Conservation (phyloP, 1,140 invertebrate species). For the Drosophila repleta region DNA sequence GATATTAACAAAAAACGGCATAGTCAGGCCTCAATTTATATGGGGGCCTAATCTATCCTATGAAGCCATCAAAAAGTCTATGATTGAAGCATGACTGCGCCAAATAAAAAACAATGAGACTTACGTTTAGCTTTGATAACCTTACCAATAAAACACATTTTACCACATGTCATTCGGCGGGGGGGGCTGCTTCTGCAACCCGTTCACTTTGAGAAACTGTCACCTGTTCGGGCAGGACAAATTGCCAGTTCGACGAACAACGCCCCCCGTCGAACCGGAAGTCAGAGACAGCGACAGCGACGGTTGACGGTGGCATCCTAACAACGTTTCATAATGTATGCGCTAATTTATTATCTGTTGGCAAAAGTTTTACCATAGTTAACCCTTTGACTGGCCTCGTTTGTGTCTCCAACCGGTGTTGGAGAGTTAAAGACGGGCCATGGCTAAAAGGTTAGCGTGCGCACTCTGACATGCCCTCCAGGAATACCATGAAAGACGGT, state of each 20-base stretch:
- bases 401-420: slow-evolving; percentile 30
- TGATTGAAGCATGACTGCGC: slow-evolving; percentile 53
- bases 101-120: slow-evolving; percentile 33
- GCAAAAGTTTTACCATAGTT: slow-evolving; percentile 66
- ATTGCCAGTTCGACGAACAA: slow-evolving; percentile 59
- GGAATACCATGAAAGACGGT: background rate
- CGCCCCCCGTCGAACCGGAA: slow-evolving; percentile 49
- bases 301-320: slow-evolving; percentile 57
- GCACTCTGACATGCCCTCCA: slow-evolving; percentile 31
- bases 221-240: slow-evolving; percentile 61
- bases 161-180: slow-evolving; percentile 40
- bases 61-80: slow-evolving; percentile 60
- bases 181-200: slow-evolving; percentile 54
- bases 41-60: slow-evolving; percentile 39
- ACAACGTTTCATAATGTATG: slow-evolving; percentile 77
- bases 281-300: slow-evolving; percentile 36
- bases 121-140: slow-evolving; percentile 31
- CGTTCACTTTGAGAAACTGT: slow-evolving; percentile 74
- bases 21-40: slow-evolving; percentile 51
- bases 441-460: slow-evolving; percentile 50
- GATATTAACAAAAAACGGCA: slow-evolving; percentile 16
- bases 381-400: slow-evolving; percentile 64
- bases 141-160: slow-evolving; percentile 33
- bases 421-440: slow-evolving; percentile 10
- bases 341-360: slow-evolving; percentile 81